These are phyloP conservation scores for Ormyrus rosae DNA, from an alignment of 2,888 invertebrate genomes.

Conservation along the genomic window DNA sequence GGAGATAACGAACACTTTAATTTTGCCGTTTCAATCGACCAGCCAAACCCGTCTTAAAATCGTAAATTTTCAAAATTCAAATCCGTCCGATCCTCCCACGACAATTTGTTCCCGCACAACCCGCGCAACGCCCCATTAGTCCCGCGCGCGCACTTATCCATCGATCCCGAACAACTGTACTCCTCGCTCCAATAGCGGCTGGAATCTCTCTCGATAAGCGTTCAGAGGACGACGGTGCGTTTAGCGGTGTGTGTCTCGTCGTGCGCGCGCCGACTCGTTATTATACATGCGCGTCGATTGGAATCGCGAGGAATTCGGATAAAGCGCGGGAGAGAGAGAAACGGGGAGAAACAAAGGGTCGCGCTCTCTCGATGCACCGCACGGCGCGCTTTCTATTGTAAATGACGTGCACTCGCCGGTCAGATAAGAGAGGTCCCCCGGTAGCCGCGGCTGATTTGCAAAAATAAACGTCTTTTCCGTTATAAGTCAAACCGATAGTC, in stretches of 20 bases:
- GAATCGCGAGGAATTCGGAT: constrained; percentile 54
- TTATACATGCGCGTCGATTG: constrained; percentile 50
- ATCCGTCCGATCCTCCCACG: too few relatives aligned
- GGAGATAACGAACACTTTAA: too few relatives aligned
- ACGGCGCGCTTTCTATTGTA: constrained; percentile 48
- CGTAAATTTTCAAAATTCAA: too few relatives aligned
- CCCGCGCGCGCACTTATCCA: not conserved
- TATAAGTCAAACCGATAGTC: not conserved
- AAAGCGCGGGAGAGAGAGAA: not conserved
- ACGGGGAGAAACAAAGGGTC: constrained; percentile 47
- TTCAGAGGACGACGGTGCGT: not conserved
- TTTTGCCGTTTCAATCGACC: too few relatives aligned
- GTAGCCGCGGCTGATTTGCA: constrained; percentile 23
- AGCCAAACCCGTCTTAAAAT: too few relatives aligned
- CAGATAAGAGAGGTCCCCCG: constrained; percentile 21
- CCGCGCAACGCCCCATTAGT: too few relatives aligned
- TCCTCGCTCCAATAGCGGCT: constrained; percentile 1
- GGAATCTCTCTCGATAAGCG: constrained; percentile 39
- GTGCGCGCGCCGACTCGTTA: constrained; percentile 1
- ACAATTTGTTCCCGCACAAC: too few relatives aligned
- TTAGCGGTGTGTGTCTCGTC: too few relatives aligned
- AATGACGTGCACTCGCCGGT: constrained; percentile 21
- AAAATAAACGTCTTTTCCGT: constrained; percentile 40
- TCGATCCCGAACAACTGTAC: constrained; percentile 7
- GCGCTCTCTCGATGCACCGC: not conserved